Conservation (phyloP, 1,140 invertebrate species). For the Portunus trituberculatus region DNA sequence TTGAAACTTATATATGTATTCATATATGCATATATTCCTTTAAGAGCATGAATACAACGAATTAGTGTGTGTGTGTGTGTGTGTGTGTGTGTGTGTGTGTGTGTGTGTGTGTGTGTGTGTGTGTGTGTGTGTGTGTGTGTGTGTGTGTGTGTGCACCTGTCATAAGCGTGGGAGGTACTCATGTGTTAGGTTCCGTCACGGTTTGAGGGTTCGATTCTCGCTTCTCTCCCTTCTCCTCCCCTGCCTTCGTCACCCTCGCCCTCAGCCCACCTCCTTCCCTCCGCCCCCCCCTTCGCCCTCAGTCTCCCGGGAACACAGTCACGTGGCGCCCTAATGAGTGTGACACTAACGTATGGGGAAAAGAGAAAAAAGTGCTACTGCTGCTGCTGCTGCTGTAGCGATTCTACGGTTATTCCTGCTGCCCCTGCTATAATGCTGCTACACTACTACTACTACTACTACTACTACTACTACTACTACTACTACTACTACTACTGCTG, state of each 20-base stretch:
- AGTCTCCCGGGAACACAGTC: neutral
- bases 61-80: neutral
- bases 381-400: neutral
- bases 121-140: slow-evolving; percentile 18
- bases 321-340: neutral
- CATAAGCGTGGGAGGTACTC: slow-evolving; percentile 1
- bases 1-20: no score
- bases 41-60: neutral
- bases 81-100: slow-evolving; percentile 28
- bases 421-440: no score
- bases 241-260: neutral
- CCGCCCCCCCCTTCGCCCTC: neutral
- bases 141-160: slow-evolving; percentile 9
- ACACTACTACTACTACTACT: no score
- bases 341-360: neutral
- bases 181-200: neutral
- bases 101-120: slow-evolving; percentile 10
- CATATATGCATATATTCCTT: slow-evolving; percentile 22
- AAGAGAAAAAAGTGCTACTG: neutral
- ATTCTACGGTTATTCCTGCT: no score
- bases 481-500: no score
- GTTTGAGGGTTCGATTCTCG: neutral
- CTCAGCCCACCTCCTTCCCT: neutral
- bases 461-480: no score
- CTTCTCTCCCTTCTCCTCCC: neutral